phyloP scores from a whole-genome alignment of 2,113 vertebrate genomes.

The Melanerpes aurifrons region DNA sequence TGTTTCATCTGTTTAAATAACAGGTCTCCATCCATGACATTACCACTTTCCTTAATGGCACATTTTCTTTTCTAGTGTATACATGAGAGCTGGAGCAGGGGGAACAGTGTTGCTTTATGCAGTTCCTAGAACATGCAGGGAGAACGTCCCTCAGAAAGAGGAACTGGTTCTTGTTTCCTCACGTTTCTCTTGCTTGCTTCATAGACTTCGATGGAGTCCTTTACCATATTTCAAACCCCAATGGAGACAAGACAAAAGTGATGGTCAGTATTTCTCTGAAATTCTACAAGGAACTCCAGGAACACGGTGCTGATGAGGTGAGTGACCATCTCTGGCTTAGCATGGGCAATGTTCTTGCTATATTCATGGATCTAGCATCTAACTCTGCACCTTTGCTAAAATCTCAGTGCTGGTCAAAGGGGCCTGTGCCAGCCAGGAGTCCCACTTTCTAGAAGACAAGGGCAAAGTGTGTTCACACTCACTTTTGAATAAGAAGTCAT shows the following conservation, averaged over 20 bases:
- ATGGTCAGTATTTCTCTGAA: slow-evolving; percentile 99
- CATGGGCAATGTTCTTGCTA: neutral
- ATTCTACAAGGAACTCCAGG: slow-evolving; percentile 99
- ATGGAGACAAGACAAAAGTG: slow-evolving; percentile 97
- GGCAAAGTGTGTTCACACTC: neutral
- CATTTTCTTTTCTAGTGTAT: neutral
- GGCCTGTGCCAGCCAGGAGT: neutral
- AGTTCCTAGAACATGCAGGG: neutral
- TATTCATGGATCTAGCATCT: neutral
- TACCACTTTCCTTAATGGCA: neutral
- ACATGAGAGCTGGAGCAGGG: neutral
- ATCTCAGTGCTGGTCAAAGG: neutral
- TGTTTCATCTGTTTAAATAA: neutral
- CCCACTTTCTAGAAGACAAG: neutral
- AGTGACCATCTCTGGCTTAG: slow-evolving; percentile 4
- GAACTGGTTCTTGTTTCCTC: neutral
- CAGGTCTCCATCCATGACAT: neutral
- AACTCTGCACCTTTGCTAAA: neutral
- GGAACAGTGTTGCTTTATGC: neutral
- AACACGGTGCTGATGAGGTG: slow-evolving; percentile 96
- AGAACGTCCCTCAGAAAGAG: neutral
- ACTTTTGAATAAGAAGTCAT: neutral
- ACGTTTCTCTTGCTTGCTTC: slow-evolving; percentile 32
- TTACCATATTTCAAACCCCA: slow-evolving; percentile 99
- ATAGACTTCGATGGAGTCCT: slow-evolving; percentile 98